phyloP scores from a whole-genome alignment of 1,140 invertebrate species.

The Drosophila ambigua region DNA sequence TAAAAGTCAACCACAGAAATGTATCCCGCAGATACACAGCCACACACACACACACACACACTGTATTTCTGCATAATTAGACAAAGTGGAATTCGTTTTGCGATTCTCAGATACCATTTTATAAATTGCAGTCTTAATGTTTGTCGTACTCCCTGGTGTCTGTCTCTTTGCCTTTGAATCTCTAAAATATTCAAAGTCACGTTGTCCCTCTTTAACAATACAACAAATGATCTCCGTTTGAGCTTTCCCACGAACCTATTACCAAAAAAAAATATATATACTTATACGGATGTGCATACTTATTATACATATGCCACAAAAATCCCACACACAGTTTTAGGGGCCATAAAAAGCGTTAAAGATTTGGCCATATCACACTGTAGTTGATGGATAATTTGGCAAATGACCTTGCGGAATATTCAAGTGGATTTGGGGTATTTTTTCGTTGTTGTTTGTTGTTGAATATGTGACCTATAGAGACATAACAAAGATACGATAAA shows the following conservation, averaged over 20 bases:
- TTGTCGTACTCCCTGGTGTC: constrained; percentile 6
- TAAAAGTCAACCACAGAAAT: constrained; percentile 14
- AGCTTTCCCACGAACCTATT: constrained; percentile 51
- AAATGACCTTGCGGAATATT: constrained; percentile 37
- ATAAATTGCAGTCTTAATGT: constrained; percentile 52
- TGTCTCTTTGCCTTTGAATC: constrained; percentile 18
- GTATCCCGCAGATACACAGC: constrained; percentile 16
- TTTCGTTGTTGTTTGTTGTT: constrained; percentile 2
- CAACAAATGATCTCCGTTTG: constrained; percentile 24
- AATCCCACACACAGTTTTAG: constrained; percentile 35
- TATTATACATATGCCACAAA: background rate
- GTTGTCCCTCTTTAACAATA: constrained; percentile 29
- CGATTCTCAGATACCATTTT: constrained; percentile 49
- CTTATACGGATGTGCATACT: constrained; percentile 13
- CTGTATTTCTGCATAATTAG: constrained; percentile 44
- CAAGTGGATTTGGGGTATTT: constrained; percentile 17
- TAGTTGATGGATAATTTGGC: constrained; percentile 43
- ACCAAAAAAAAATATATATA: constrained; percentile 15
- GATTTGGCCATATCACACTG: constrained; percentile 39
- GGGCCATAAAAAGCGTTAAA: constrained; percentile 47
- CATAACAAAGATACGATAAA: constrained; percentile 33
- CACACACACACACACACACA: background rate
- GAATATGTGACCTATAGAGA: constrained; percentile 1
- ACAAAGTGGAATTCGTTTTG: constrained; percentile 8
- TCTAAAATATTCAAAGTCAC: constrained; percentile 63